These are phyloP conservation scores for Apogon talboti DNA, from an alignment of 2,797 vertebrate species.

Conservation along the genomic window DNA sequence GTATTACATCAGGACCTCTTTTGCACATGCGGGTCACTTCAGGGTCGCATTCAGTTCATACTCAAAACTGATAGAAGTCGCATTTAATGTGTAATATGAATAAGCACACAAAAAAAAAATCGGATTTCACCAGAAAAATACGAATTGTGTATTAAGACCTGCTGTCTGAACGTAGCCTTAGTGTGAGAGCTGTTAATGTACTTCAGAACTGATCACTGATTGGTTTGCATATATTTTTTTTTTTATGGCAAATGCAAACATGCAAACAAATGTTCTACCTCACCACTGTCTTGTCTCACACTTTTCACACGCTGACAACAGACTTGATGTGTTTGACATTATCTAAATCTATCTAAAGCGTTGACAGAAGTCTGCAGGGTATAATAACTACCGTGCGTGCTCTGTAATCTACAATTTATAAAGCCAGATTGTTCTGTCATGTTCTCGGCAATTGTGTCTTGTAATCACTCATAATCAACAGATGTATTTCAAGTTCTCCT, in stretches of 20 bases:
- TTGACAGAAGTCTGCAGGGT: neutral
- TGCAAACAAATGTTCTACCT: too few species aligned
- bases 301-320: conserved; percentile 5
- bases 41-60: too few species aligned
- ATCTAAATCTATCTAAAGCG: neutral
- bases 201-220: neutral
- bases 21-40: too few species aligned
- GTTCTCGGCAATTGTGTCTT: neutral
- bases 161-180: too few species aligned
- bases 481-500: conserved; percentile 70
- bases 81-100: too few species aligned
- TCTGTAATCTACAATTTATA: conserved; percentile 19
- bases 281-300: neutral
- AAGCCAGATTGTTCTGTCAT: conserved; percentile 13
- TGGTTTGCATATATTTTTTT: neutral
- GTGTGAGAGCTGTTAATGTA: conserved; percentile 8
- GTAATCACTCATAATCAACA: conserved; percentile 2
- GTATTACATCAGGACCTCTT: too few species aligned
- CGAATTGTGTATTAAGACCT: too few species aligned
- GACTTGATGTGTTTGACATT: neutral
- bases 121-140: too few species aligned
- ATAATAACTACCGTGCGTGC: neutral
- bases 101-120: too few species aligned
- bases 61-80: too few species aligned
- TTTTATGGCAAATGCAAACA: neutral